Conservation (phyloP, 1,140 invertebrate species). For the Homarus americanus region DNA sequence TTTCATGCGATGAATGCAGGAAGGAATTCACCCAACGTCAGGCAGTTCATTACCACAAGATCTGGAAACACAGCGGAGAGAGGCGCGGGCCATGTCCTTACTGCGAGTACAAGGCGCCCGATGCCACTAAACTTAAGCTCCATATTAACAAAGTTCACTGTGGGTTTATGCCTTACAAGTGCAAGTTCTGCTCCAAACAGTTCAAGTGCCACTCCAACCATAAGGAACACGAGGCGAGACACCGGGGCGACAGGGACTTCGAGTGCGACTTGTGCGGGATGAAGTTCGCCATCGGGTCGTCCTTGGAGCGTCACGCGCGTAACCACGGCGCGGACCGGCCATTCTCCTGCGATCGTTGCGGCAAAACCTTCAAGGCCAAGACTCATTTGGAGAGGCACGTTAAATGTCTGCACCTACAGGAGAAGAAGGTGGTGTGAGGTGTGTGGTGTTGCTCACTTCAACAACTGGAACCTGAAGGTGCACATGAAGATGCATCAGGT, state of each 20-base stretch:
- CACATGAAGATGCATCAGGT: constrained; percentile 48
- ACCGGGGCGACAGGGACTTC: background rate
- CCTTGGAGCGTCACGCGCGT: constrained; percentile 18
- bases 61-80: background rate
- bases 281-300: constrained; percentile 2
- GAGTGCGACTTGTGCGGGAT: constrained; percentile 25
- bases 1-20: constrained; percentile 38
- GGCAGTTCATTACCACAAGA: constrained; percentile 6
- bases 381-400: constrained; percentile 50
- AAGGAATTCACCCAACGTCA: constrained; percentile 43
- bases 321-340: constrained; percentile 8
- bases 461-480: constrained; percentile 36
- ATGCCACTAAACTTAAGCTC: constrained; percentile 12
- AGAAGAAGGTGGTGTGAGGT: constrained; percentile 53
- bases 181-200: constrained; percentile 24
- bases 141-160: constrained; percentile 19
- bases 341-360: constrained; percentile 55
- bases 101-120: constrained; percentile 7
- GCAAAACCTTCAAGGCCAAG: constrained; percentile 38
- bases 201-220: constrained; percentile 30
- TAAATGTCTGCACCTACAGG: constrained; percentile 38
- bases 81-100: constrained; percentile 9
- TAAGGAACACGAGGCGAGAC: constrained; percentile 17
- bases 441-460: constrained; percentile 47
- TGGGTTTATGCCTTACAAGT: constrained; percentile 19